Evolutionary conservation across 2,888 invertebrate genomes (phyloP).

Genomic region (Napeogenes sylphis): DNA sequence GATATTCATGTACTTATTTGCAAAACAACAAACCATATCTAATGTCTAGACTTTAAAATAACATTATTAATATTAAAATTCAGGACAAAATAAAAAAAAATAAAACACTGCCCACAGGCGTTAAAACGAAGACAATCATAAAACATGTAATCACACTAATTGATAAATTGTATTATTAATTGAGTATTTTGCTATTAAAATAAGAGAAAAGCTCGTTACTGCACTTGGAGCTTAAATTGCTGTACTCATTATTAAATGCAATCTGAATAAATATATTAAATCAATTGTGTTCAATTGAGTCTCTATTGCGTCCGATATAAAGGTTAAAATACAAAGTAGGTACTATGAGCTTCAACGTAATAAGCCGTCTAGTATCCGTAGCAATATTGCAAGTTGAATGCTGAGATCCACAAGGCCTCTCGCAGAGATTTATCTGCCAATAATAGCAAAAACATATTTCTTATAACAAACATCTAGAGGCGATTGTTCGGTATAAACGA

Average conservation of each 20-base stretch:
- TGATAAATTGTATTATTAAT: not conserved
- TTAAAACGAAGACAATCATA: too few species aligned
- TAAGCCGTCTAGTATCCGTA: slow-evolving; percentile 34
- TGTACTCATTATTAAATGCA: slow-evolving; percentile 4
- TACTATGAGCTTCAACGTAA: slow-evolving; percentile 37
- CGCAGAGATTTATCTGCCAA: slow-evolving; percentile 56
- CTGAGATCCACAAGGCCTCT: slow-evolving; percentile 48
- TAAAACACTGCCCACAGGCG: too few species aligned
- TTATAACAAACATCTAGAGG: slow-evolving; percentile 43
- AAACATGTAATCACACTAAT: not conserved
- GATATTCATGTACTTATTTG: too few species aligned
- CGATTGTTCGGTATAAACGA: slow-evolving; percentile 32
- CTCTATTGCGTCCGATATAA: slow-evolving; percentile 14
- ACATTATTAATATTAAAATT: too few species aligned
- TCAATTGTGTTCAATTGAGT: slow-evolving; percentile 19
- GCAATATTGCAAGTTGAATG: slow-evolving; percentile 56
- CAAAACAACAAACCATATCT: too few species aligned
- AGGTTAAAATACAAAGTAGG: slow-evolving; percentile 19
- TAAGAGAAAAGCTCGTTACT: slow-evolving; percentile 1
- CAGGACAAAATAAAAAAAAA: too few species aligned
- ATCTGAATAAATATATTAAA: slow-evolving; percentile 13
- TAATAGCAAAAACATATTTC: slow-evolving; percentile 49
- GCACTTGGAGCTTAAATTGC: slow-evolving; percentile 3
- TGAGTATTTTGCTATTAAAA: slow-evolving; percentile 1
- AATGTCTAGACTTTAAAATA: too few species aligned